Percentiles rank a stretch among this genome's conserved stretches.
phyloP scores from a whole-genome alignment of 2,797 vertebrate genomes.

The Enteromius paludinosus region DNA sequence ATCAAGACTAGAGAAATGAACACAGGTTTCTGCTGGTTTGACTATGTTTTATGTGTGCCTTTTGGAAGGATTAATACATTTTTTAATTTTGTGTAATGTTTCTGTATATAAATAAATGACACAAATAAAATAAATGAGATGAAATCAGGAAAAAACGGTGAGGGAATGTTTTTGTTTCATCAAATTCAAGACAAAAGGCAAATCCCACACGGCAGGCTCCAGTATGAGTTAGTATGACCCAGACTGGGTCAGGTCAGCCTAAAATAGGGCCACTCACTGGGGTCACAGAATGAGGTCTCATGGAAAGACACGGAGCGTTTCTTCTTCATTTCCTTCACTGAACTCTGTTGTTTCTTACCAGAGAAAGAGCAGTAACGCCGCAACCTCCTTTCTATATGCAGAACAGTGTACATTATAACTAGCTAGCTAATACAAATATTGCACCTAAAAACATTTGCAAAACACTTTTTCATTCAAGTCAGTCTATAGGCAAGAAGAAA shows the following conservation, averaged over 20 bases:
- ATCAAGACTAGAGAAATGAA: background rate
- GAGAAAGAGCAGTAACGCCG: constrained; percentile 53
- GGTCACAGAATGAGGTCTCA: constrained; percentile 62
- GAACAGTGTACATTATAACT: constrained; percentile 61
- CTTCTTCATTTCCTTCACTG: constrained; percentile 45
- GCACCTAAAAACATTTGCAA: background rate
- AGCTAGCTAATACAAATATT: constrained; percentile 14
- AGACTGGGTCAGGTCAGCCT: constrained; percentile 56
- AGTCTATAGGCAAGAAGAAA: too few species aligned
- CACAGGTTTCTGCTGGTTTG: background rate
- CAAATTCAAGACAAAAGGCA: constrained; percentile 36
- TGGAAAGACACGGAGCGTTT: constrained; percentile 51
- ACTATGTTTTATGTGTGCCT: background rate
- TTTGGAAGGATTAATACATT: background rate
- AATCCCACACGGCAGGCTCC: constrained; percentile 52
- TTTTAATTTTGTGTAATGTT: background rate
- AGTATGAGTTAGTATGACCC: constrained; percentile 70
- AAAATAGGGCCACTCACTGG: constrained; percentile 72
- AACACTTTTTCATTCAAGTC: background rate
- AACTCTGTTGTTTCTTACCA: constrained; percentile 60
- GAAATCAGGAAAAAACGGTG: background rate
- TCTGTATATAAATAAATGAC: background rate
- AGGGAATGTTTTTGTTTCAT: background rate
- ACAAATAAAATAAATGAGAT: background rate
- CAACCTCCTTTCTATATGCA: constrained; percentile 56